Percentiles rank a stretch among this genome's conserved stretches.
Evolutionary conservation across 2,797 vertebrate species (phyloP).

Genomic region (Dicrostonyx torquatus): DNA sequence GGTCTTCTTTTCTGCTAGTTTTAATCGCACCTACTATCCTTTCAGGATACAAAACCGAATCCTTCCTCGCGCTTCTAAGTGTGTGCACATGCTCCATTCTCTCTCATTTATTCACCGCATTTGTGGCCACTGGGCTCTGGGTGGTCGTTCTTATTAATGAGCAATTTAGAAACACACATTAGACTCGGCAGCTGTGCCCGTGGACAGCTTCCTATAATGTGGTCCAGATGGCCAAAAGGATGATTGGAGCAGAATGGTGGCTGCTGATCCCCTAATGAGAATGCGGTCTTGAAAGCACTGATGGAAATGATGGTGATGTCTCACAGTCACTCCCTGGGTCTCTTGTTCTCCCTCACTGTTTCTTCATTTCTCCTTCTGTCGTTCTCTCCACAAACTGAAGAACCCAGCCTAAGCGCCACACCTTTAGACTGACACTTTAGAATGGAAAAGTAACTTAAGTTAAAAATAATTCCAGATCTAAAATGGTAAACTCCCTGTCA

Average conservation of each 20-base stretch:
- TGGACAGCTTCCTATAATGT: conserved; percentile 64
- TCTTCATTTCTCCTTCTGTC: background rate
- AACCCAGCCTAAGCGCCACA: background rate
- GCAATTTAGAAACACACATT: conserved; percentile 63
- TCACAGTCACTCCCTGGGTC: background rate
- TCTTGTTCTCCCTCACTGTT: background rate
- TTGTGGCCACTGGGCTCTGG: conserved; percentile 24
- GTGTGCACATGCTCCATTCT: background rate
- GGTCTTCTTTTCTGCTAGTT: conserved; percentile 6
- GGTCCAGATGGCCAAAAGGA: conserved; percentile 70
- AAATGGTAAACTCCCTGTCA: conserved; percentile 28
- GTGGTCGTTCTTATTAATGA: conserved; percentile 63
- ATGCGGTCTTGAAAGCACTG: conserved; percentile 48
- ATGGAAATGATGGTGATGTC: background rate
- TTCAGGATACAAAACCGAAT: conserved; percentile 41
- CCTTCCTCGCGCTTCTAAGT: background rate
- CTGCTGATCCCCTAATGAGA: conserved; percentile 63
- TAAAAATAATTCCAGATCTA: conserved; percentile 29
- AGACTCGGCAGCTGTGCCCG: conserved; percentile 66
- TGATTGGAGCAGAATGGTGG: conserved; percentile 60
- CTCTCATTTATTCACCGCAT: conserved; percentile 52
- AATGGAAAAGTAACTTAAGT: background rate
- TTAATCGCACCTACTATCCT: conserved; percentile 10
- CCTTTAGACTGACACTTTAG: background rate
- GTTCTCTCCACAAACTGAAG: background rate